Conservation (phyloP, 2,888 invertebrate genomes). For the Eumerus sabulonum region DNA sequence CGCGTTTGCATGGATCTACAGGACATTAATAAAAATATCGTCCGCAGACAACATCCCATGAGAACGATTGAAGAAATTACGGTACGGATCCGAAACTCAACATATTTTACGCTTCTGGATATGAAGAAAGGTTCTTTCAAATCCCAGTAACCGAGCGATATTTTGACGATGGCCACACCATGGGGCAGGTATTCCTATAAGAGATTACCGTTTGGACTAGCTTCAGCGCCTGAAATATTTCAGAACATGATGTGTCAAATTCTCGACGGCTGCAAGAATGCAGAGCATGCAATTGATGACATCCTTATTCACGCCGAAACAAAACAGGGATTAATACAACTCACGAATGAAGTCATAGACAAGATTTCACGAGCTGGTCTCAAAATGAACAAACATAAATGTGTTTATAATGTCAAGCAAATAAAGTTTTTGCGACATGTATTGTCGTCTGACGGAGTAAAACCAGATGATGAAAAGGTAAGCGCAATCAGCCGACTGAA, state of each 20-base stretch:
- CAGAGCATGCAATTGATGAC: slow-evolving; percentile 62
- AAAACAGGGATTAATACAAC: slow-evolving; percentile 43
- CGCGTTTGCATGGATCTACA: slow-evolving; percentile 17
- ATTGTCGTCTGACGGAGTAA: slow-evolving; percentile 3
- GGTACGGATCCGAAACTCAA: slow-evolving; percentile 8
- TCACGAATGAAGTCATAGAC: slow-evolving; percentile 40
- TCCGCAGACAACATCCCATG: slow-evolving; percentile 8
- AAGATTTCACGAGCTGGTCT: slow-evolving; percentile 62
- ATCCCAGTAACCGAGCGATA: slow-evolving; percentile 1
- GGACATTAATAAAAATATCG: slow-evolving; percentile 23
- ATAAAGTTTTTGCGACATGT: slow-evolving; percentile 1
- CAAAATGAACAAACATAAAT: slow-evolving; percentile 21
- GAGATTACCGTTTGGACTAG: no score
- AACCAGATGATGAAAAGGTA: slow-evolving; percentile 4
- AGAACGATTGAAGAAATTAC: not conserved
- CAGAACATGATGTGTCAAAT: no score
- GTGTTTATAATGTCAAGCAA: slow-evolving; percentile 10
- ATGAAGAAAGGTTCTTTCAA: slow-evolving; percentile 19
- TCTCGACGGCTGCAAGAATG: not conserved
- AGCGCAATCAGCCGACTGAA: slow-evolving; percentile 7
- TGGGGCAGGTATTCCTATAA: slow-evolving; percentile 16
- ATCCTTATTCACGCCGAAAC: slow-evolving; percentile 29
- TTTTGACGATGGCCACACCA: slow-evolving; percentile 14
- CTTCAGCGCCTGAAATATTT: no score
- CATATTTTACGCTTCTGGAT: slow-evolving; percentile 4